Percentiles rank a stretch among this genome's conserved stretches.
These are phyloP conservation scores for Meganola albula DNA, from an alignment of 2,888 invertebrate species.

Conservation along the genomic window DNA sequence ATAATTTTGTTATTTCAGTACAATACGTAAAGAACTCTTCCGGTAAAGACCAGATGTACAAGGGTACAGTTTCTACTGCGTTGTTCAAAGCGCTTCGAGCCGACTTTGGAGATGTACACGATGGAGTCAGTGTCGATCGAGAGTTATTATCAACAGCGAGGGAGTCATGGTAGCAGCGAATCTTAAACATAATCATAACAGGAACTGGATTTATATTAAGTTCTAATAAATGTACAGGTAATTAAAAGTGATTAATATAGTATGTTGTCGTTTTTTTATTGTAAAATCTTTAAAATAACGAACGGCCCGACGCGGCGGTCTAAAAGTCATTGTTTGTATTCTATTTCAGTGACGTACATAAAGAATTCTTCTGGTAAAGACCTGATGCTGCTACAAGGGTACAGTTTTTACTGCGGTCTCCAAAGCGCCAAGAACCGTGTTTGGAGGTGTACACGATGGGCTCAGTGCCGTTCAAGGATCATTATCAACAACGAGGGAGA, in stretches of 20 bases:
- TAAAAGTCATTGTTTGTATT: too few relatives aligned
- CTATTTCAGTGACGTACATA: background rate
- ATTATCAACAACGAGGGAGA: background rate
- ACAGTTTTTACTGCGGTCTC: constrained; percentile 16
- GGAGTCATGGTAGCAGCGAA: too few relatives aligned
- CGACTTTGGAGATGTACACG: constrained; percentile 23
- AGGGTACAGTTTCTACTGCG: background rate
- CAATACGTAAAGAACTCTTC: constrained; percentile 3
- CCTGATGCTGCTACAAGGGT: constrained; percentile 8
- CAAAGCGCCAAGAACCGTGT: background rate
- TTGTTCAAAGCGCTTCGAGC: background rate
- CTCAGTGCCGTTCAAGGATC: background rate
- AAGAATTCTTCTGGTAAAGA: background rate
- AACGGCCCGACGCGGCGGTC: too few relatives aligned
- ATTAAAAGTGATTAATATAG: too few relatives aligned
- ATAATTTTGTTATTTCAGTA: constrained; percentile 4
- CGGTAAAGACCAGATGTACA: constrained; percentile 24
- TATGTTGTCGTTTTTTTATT: too few relatives aligned
- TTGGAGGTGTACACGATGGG: constrained; percentile 2
- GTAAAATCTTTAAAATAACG: too few relatives aligned
- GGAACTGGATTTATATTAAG: too few relatives aligned
- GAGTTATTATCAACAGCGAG: too few relatives aligned
- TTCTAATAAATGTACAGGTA: too few relatives aligned
- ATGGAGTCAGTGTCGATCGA: constrained; percentile 41
- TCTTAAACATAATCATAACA: too few relatives aligned